phyloP scores from a whole-genome alignment of 2,888 invertebrate species.

The Epinotia nisella region DNA sequence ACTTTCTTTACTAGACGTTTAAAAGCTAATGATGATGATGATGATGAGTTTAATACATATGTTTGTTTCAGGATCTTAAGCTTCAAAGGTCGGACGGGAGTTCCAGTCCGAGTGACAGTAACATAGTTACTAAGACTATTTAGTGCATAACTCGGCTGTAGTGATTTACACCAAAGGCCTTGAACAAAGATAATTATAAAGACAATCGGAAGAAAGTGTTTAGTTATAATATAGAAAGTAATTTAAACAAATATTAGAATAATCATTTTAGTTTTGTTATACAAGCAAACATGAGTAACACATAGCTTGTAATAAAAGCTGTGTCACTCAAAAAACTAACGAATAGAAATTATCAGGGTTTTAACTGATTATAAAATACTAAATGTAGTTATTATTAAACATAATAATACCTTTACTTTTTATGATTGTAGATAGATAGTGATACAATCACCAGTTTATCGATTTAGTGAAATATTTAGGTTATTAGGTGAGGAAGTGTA shows the following conservation, averaged over 20 bases:
- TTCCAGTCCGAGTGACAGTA: conserved; percentile 79
- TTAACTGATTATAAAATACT: conserved; percentile 47
- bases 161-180: conserved; percentile 64
- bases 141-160: conserved; percentile 82
- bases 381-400: conserved; percentile 34
- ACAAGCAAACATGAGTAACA: conserved; percentile 9
- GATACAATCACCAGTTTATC: conserved; percentile 47
- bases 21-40: too few relatives aligned
- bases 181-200: conserved; percentile 45
- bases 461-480: conserved; percentile 43
- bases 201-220: conserved; percentile 31
- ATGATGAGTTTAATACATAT: not conserved
- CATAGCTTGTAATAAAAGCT: conserved; percentile 5
- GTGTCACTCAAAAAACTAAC: conserved; percentile 34
- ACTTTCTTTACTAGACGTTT: too few relatives aligned
- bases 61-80: conserved; percentile 74
- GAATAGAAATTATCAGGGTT: conserved; percentile 44
- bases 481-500: conserved; percentile 20
- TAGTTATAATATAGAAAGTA: conserved; percentile 35
- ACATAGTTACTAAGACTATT: conserved; percentile 82
- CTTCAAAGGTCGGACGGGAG: conserved; percentile 72
- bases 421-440: conserved; percentile 44
- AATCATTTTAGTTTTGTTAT: conserved; percentile 17
- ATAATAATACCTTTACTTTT: not conserved
- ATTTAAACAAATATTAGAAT: conserved; percentile 25